Base-by-base conservation (phyloP, 1,140 invertebrate species). In the Homarus americanus region DNA sequence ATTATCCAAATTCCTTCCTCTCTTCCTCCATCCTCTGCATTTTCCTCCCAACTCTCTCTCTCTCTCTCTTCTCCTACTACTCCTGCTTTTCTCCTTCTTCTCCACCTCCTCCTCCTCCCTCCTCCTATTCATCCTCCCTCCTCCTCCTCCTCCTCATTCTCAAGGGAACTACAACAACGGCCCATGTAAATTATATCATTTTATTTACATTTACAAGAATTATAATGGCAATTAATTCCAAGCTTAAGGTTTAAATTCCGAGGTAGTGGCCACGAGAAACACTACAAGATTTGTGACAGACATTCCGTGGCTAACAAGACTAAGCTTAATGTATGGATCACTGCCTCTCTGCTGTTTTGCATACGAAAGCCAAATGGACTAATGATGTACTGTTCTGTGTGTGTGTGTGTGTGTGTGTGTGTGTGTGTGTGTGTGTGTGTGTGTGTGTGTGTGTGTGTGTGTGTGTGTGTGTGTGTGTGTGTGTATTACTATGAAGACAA, bases 391-490 rank as follows among this genome's bases (percentile, higher is more conserved):
- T 4, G 4, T 4, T 49, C 5, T 49, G 36, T 79, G 28, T 79
- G 36, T 79, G 41, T 79, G 36, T 44, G 36, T 79, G 20, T 79
- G 41, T 79, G 17, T 41, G 41, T 79, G 36, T 80, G 28, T 80
- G n/a, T 80, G n/a, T 80, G 28, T 80, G 44, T 80, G n/a, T 80
- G 44, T 80, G 44, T 28, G 34, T 80, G 44, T 44, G 24, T 80
- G 78, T 80, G 78, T 80, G 78, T 80, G 38, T 41, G 20, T 80
- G 38, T 80, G 78, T 80, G 38, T 73, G 69, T 73, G n/a, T 28
- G n/a, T 75, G n/a, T 34, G 72, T 75, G n/a, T 75, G 72, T 28
- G n/a, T 75, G 32, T 75, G 17, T 36, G 32, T 36, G n/a, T 75
- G 2, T 75, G 72, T 75, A 34, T 32, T n/a, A 28, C 5, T 49